phyloP scores from a whole-genome alignment of 2,797 vertebrate species.

The Alectoris magna region DNA sequence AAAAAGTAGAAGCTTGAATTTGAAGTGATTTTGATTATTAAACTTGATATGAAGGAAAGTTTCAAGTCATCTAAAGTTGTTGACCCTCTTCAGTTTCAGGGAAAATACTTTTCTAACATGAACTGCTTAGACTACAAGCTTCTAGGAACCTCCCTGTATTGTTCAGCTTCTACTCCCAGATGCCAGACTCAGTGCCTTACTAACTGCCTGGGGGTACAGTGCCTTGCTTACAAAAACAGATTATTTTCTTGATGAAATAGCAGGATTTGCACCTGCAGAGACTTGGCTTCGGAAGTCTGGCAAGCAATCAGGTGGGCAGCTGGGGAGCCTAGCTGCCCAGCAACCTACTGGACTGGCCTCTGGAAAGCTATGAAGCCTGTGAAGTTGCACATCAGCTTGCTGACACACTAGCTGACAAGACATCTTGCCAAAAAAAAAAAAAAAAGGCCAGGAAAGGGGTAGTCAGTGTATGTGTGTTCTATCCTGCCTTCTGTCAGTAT shows the following conservation, averaged over 20 bases:
- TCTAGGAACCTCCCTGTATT: neutral
- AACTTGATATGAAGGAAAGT: neutral
- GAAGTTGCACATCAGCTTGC: neutral
- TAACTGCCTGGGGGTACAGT: neutral
- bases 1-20: neutral
- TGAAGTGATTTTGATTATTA: neutral
- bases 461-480: neutral
- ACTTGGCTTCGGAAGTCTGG: neutral
- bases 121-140: neutral
- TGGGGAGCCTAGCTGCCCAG: neutral
- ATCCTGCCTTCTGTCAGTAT: neutral
- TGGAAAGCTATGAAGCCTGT: neutral
- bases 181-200: neutral
- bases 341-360: neutral
- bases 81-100: neutral
- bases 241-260: conserved; percentile 43
- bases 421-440: neutral
- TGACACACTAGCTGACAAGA: neutral
- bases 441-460: neutral
- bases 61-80: neutral
- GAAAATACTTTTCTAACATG: neutral
- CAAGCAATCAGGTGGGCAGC: neutral
- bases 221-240: conserved; percentile 29
- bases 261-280: conserved; percentile 51
- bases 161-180: neutral